Conservation (phyloP, 2,888 invertebrate genomes). For the Temnothorax rugatulus region DNA sequence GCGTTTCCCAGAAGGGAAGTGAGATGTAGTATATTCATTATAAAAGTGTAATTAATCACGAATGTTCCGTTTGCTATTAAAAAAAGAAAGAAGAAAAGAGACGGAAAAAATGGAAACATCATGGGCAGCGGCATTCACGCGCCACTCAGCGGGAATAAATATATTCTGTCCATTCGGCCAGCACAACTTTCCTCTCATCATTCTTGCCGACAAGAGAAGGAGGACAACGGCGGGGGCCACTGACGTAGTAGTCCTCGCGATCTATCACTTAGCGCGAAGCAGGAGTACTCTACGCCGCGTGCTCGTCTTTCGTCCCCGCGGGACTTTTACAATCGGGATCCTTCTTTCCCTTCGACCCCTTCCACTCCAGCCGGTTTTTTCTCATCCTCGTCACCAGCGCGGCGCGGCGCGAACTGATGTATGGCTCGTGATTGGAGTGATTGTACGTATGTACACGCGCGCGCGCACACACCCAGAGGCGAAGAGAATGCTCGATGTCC, state of each 20-base stretch:
- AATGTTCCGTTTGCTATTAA: constrained; percentile 21
- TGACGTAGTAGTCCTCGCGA: constrained; percentile 68
- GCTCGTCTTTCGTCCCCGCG: constrained; percentile 73
- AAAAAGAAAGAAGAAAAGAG: neutral
- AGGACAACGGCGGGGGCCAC: constrained; percentile 33
- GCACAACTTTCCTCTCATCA: constrained; percentile 49
- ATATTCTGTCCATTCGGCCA: constrained; percentile 50
- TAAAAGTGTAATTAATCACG: constrained; percentile 50
- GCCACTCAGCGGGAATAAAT: constrained; percentile 54
- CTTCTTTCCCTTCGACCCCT: constrained; percentile 61
- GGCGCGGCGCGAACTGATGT: constrained; percentile 77
- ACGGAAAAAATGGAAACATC: constrained; percentile 28
- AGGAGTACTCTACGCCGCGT: constrained; percentile 40
- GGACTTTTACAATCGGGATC: constrained; percentile 76
- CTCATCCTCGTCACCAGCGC: constrained; percentile 66
- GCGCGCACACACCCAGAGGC: neutral
- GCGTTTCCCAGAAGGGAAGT: constrained; percentile 28
- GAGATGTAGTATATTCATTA: constrained; percentile 43
- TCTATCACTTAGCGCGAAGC: constrained; percentile 71
- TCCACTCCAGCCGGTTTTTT: constrained; percentile 34
- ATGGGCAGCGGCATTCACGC: constrained; percentile 43
- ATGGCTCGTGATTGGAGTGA: constrained; percentile 82
- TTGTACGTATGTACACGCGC: constrained; percentile 63
- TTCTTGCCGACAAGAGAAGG: constrained; percentile 40
- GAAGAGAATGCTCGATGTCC: constrained; percentile 67